Percentiles rank a stretch among this genome's conserved stretches.
These are phyloP conservation scores for Arizona elegans DNA, from an alignment of 2,113 vertebrate genomes.

Conservation along the genomic window DNA sequence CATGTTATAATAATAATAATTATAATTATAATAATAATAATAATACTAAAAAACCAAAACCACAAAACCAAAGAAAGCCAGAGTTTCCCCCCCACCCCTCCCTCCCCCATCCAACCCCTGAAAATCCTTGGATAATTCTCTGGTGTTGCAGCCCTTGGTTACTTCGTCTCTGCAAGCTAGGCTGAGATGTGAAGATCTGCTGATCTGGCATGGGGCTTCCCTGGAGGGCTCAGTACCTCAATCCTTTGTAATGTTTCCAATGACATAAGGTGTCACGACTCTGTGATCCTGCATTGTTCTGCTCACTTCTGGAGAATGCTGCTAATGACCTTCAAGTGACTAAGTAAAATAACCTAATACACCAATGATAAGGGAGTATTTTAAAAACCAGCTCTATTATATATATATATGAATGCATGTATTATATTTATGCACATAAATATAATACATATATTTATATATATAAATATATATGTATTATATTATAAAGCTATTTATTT, in stretches of 20 bases:
- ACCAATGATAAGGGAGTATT: slow-evolving; percentile 83
- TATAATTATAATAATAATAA: slow-evolving; percentile 9
- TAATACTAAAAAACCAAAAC: slow-evolving; percentile 44
- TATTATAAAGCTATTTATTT: slow-evolving; percentile 88
- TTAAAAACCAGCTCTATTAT: slow-evolving; percentile 83
- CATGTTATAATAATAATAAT: slow-evolving; percentile 26
- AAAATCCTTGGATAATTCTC: slow-evolving; percentile 56
- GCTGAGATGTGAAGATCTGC: slow-evolving; percentile 56
- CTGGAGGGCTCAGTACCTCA: slow-evolving; percentile 68
- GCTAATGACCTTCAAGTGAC: slow-evolving; percentile 77
- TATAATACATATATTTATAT: slow-evolving; percentile 71
- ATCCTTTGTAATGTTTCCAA: slow-evolving; percentile 68
- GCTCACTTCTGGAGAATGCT: slow-evolving; percentile 80
- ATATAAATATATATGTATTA: slow-evolving; percentile 71
- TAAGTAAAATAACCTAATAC: slow-evolving; percentile 76
- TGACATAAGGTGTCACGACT: slow-evolving; percentile 76
- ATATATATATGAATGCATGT: slow-evolving; percentile 52
- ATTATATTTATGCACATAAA: background rate
- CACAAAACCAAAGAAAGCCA: slow-evolving; percentile 69
- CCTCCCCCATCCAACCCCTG: slow-evolving; percentile 71
- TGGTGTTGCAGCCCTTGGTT: slow-evolving; percentile 75
- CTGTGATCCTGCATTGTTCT: slow-evolving; percentile 72
- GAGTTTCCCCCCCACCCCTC: slow-evolving; percentile 70
- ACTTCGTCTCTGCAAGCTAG: slow-evolving; percentile 71
- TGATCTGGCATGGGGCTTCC: slow-evolving; percentile 67